Evolutionary conservation across 2,888 invertebrate species (phyloP).

Genomic region (Ligdia adustata): DNA sequence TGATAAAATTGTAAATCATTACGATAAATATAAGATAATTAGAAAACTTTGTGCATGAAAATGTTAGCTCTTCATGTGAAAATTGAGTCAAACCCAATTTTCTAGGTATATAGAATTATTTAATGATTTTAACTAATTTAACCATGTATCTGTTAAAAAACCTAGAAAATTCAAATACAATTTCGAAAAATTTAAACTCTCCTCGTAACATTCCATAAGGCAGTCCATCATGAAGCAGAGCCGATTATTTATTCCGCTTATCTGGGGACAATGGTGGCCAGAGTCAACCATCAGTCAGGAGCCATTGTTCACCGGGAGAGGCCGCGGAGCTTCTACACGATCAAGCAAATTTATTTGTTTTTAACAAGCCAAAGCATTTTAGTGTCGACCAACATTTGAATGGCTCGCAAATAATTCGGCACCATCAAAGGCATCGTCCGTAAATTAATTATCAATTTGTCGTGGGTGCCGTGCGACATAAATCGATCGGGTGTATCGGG

Average conservation of each 20-base stretch:
- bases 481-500: slow-evolving; percentile 80
- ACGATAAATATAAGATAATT: too few species aligned
- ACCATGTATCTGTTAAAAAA: too few species aligned
- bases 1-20: too few species aligned
- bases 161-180: too few species aligned
- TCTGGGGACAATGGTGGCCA: slow-evolving; percentile 67
- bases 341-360: slow-evolving; percentile 37
- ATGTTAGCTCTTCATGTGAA: too few species aligned
- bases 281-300: slow-evolving; percentile 57
- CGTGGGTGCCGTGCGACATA: slow-evolving; percentile 82
- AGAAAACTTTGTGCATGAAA: too few species aligned
- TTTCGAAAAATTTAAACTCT: too few species aligned
- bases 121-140: too few species aligned
- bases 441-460: slow-evolving; percentile 84
- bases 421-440: slow-evolving; percentile 74
- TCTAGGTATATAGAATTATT: too few species aligned
- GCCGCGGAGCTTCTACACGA: slow-evolving; percentile 32
- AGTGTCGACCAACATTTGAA: slow-evolving; percentile 32
- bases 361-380: slow-evolving; percentile 20
- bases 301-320: slow-evolving; percentile 45
- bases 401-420: slow-evolving; percentile 76
- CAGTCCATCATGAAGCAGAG: slow-evolving; percentile 60
- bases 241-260: slow-evolving; percentile 71
- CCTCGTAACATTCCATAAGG: slow-evolving; percentile 50
- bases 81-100: too few species aligned